Percentiles rank a stretch among this genome's conserved stretches.
These are phyloP conservation scores for Pyrocoelia pectoralis DNA, from an alignment of 2,888 invertebrate species.

Conservation along the genomic window DNA sequence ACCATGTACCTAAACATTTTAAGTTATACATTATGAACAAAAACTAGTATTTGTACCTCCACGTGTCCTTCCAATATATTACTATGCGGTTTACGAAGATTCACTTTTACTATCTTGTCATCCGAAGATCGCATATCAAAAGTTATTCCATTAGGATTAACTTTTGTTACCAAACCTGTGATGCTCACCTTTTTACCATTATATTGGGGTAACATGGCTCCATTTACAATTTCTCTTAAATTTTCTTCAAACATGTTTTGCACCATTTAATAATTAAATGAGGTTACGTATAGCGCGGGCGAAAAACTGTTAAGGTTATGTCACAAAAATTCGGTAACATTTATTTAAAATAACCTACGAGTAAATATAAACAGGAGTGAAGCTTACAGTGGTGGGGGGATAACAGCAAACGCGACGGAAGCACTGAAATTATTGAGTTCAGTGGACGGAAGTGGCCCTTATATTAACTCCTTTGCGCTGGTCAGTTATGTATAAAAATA, in stretches of 20 bases:
- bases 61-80: constrained; percentile 53
- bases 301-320: too few relatives aligned
- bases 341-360: too few relatives aligned
- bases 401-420: too few relatives aligned
- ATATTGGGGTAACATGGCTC: constrained; percentile 50
- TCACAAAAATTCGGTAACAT: too few relatives aligned
- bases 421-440: too few relatives aligned
- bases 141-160: constrained; percentile 48
- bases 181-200: constrained; percentile 53
- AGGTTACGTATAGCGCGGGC: background rate
- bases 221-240: constrained; percentile 53
- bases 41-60: constrained; percentile 49
- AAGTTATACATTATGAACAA: too few relatives aligned
- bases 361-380: too few relatives aligned
- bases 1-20: constrained; percentile 44
- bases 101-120: constrained; percentile 51
- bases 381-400: too few relatives aligned
- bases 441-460: too few relatives aligned
- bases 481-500: too few relatives aligned
- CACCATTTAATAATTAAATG: background rate
- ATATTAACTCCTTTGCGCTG: too few relatives aligned
- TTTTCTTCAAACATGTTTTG: constrained; percentile 38
- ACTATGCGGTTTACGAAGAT: constrained; percentile 49
- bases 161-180: constrained; percentile 50
- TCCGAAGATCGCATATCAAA: constrained; percentile 53